Conservation (phyloP, 2,113 vertebrate genomes). For the Vanacampus margaritifer region DNA sequence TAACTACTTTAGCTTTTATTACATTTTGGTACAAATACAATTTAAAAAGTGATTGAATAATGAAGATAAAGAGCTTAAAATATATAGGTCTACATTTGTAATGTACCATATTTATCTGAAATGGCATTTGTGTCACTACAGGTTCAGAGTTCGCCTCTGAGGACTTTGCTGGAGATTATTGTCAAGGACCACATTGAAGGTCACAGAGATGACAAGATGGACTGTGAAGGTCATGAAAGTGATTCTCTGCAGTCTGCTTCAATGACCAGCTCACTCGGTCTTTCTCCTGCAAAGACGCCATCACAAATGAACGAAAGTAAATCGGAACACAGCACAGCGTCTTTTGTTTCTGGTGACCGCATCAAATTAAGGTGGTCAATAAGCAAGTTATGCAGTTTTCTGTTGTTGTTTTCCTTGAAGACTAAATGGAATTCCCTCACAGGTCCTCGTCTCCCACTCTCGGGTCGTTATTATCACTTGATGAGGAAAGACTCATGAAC, state of each 20-base stretch:
- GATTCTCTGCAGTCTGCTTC: background rate
- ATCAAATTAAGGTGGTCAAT: conserved; percentile 38
- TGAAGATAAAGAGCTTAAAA: too few relatives aligned
- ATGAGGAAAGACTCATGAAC: conserved; percentile 48
- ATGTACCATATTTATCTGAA: background rate
- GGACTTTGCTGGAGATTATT: conserved; percentile 88
- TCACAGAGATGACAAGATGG: conserved; percentile 34
- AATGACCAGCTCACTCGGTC: background rate
- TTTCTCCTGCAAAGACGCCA: conserved; percentile 17
- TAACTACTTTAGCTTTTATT: too few relatives aligned
- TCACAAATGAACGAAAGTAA: conserved; percentile 5
- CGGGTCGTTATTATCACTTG: conserved; percentile 23
- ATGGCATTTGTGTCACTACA: conserved; percentile 36
- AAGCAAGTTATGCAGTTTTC: background rate
- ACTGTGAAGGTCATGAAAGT: conserved; percentile 15
- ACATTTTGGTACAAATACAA: too few relatives aligned
- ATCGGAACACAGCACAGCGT: background rate
- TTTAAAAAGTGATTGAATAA: too few relatives aligned
- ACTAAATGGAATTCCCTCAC: conserved; percentile 12
- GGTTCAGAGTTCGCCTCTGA: conserved; percentile 73
- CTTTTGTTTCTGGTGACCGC: conserved; percentile 8
- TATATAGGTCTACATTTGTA: background rate
- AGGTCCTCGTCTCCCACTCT: conserved; percentile 58
- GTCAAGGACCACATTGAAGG: conserved; percentile 80
- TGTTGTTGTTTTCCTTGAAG: background rate